Base-by-base conservation (phyloP, 1,140 invertebrate species). In the Telenomus remus region DNA sequence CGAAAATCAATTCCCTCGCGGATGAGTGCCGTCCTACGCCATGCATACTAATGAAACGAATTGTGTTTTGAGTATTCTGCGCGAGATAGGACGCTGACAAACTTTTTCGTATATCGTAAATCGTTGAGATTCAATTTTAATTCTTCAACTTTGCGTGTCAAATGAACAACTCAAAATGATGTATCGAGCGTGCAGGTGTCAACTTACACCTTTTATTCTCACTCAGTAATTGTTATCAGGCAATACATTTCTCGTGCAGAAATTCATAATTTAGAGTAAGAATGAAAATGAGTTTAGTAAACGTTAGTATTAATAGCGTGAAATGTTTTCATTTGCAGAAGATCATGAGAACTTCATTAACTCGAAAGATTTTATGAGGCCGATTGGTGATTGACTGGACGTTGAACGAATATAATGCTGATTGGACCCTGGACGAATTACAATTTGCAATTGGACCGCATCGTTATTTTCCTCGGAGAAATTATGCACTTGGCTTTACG, bases 401-500 rank as follows among this genome's bases (percentile, higher is more conserved):
- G 60, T 76, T 75, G 70, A 61, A 70, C 61, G 65, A 81, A 78
- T 78, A 80, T 78, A 82, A 84, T 80, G 78, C 76, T 82, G 80
- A 83, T 84, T 83, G 79, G 81, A 64, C 75, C 77, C 63, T 56
- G 76, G 78, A 79, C 78, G 70, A 84, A 84, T 85, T 80, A 79
- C 72, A 69, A 71, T 64, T 37, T 54, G 69, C 63, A 51, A 78
- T 77, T 77, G 65, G 69, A 53, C 78, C 43, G 69, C 59, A 47
- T 66, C 75, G 70, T 27, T 27, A 27, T 60, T 69, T n/a, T 49
- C 56, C 51, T 60, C 35, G 44, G 7, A 78, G 76, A 81, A 80
- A 82, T 83, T 82, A 81, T 82, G 77, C 82, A 82, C 79, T 76
- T 75, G 65, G 70, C 59, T 76, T 84, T 82, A 84, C 79, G 80